These are phyloP conservation scores for Hyppa rectilinea DNA, from an alignment of 2,888 invertebrate species.

Conservation along the genomic window DNA sequence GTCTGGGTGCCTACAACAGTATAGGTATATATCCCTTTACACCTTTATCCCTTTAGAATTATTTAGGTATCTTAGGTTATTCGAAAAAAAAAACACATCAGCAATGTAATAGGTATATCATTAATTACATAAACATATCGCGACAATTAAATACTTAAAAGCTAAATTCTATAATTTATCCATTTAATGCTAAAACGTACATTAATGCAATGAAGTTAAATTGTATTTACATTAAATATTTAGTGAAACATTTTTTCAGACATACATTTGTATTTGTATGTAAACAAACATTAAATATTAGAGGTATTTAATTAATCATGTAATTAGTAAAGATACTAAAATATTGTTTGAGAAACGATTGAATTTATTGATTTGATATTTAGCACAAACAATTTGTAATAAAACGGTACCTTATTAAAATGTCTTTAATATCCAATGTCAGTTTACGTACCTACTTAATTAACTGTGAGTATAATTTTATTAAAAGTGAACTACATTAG, in stretches of 20 bases:
- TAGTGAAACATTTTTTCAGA: constrained; percentile 45
- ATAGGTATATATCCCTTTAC: too few species aligned
- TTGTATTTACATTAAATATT: constrained; percentile 63
- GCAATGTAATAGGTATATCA: constrained; percentile 70
- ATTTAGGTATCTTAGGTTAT: too few species aligned
- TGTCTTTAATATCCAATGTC: constrained; percentile 6
- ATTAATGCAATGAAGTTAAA: constrained; percentile 55
- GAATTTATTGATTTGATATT: background rate
- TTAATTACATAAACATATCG: constrained; percentile 70
- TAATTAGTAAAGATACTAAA: background rate
- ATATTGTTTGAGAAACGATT: background rate
- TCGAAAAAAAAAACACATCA: constrained; percentile 71
- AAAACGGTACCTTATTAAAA: background rate
- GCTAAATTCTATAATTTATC: constrained; percentile 56
- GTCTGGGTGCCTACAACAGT: background rate
- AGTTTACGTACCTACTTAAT: constrained; percentile 30
- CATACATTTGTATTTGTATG: constrained; percentile 32
- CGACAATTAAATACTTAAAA: constrained; percentile 62
- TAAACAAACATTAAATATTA: constrained; percentile 27
- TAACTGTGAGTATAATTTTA: constrained; percentile 35
- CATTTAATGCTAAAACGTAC: constrained; percentile 54
- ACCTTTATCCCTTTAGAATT: too few species aligned
- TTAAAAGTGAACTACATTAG: constrained; percentile 2
- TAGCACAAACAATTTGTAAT: background rate
- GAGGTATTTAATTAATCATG: background rate